Percentiles rank a stretch among this genome's conserved stretches.
Evolutionary conservation across 1,140 invertebrate genomes (phyloP).

Genomic region (Pachypeltis micranthus): DNA sequence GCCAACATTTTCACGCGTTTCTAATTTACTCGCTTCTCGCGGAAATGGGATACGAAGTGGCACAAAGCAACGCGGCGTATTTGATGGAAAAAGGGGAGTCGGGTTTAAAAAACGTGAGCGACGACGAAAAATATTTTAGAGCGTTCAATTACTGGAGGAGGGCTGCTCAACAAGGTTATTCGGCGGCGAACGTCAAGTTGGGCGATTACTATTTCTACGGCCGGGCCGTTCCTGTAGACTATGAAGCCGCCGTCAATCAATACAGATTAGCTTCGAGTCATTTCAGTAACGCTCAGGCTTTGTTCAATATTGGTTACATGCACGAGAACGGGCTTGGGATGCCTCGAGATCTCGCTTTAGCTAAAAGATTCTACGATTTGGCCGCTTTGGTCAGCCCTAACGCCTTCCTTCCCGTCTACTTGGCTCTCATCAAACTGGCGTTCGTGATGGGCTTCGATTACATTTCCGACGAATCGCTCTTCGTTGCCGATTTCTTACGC

Average conservation of each 20-base stretch:
- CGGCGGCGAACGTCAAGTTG: slow-evolving; percentile 77
- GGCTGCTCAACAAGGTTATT: slow-evolving; percentile 80
- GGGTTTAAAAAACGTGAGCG: slow-evolving; percentile 40
- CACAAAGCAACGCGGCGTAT: slow-evolving; percentile 92
- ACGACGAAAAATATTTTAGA: background rate
- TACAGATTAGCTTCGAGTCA: slow-evolving; percentile 84
- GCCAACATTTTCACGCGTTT: slow-evolving; percentile 48
- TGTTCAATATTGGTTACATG: slow-evolving; percentile 99
- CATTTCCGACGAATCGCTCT: background rate
- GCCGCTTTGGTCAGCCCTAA: slow-evolving; percentile 88
- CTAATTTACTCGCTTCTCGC: slow-evolving; percentile 83
- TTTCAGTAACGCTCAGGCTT: slow-evolving; percentile 91
- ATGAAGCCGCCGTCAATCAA: slow-evolving; percentile 82
- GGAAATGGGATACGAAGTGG: slow-evolving; percentile 93
- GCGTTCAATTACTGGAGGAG: slow-evolving; percentile 82
- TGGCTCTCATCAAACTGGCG: slow-evolving; percentile 75
- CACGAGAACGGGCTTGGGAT: slow-evolving; percentile 93
- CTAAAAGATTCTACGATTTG: slow-evolving; percentile 88
- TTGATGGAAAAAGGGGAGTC: slow-evolving; percentile 70
- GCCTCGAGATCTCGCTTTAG: slow-evolving; percentile 60
- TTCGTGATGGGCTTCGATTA: slow-evolving; percentile 31
- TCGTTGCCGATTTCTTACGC: background rate
- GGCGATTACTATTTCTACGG: slow-evolving; percentile 99
- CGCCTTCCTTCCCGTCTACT: slow-evolving; percentile 82
- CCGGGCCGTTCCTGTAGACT: slow-evolving; percentile 73